Evolutionary conservation across 2,113 vertebrate genomes (phyloP), one percentile per base, ranked within the genome.

Genomic region (Dolichotis patagonum): DNA sequence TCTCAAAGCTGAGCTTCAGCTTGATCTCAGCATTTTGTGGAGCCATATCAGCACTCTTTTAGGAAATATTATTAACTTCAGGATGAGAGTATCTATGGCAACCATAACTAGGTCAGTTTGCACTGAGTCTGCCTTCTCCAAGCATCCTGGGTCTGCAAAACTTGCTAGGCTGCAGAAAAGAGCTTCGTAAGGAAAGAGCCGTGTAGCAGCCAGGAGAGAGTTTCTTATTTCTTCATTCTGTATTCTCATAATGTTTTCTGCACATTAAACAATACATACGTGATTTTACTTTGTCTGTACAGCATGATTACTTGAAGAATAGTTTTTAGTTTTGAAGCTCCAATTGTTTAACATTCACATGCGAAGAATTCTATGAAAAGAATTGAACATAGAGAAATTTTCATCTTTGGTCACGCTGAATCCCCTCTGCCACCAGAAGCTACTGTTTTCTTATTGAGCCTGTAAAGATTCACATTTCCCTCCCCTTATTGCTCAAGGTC

Each of bases 51-150:
- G 95, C 89, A 28, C 73, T 95, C 71, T 54, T 98, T 95, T 83
- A 69, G 90, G 77, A 90, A 92, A 49, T 84, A 88, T 78, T 62
- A 97, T 97, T 97, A 96, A 94, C 96, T 97, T 96, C 92, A 91
- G 96, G 96, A 97, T 95, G 97, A 97, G 35, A 5, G 96, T 98
- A 94, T 96, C 98, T 96, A 98, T 98, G 80, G 96, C 94, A 97
- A 98, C 96, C 84, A 69, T 95, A 97, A 96, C 96, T 97, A 97
- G 97, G 98, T 98, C 98, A 98, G 90, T 93, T 83, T 96, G 94
- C 90, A 65, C 96, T 96, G 81, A 85, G 71, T 92, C 96, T 91
- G 8, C 82, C 71, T 77, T 92, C 94, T 65, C 60, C 75, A 82
- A 20, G 35, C 20, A 35, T 65, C n/a, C 73, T 88, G 35, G 80